Base-by-base conservation (phyloP, 2,113 vertebrate genomes). In the Gobiocypris rarus region DNA sequence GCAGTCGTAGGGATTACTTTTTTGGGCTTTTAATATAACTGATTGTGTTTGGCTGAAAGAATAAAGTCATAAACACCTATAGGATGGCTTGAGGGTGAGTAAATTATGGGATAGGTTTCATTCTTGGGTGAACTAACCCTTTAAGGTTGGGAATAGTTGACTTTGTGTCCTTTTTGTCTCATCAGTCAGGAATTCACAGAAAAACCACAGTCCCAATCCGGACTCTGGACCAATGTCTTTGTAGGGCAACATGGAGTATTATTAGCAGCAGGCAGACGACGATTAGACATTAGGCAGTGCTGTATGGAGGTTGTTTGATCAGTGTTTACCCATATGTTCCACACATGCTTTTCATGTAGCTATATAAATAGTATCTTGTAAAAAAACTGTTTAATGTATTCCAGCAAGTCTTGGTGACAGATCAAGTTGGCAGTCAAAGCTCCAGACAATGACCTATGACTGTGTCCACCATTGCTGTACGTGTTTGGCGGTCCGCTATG, bases 331-430 rank as follows among this genome's bases (percentile, higher is more conserved):
- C 76, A 52, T 67, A 67, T 81, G 78, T 67, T 67, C 43, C 61
- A 50, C 77, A 79, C 43, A 48, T 80, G 77, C 15, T 11, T 67
- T 80, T 65, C 59, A 80, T 79, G 77, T 80, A 22, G 43, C 24
- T 48, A 65, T 63, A 48, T 65, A 78, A 61, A 78, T 43, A 38
- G 22, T 43, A 34, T 59, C 54, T 61, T 28, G 38, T 79, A 28
- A 61, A 76, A 52, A 34, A 38, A 38, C 6, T 7, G 56, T 61
- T 79, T 45, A 26, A 45, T 67, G 77, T 34, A 65, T 65, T 84
- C 69, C 45, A 26, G 54, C 22, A 58, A 59, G 15, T 78, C 75
- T 78, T 22, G 41, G 13, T 48, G 48, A 74, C 24, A 19, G 52
- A 54, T 54, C 6, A 38, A 19, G 24, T 34, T 7, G 4, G 19